Percentiles rank a stretch among this genome's conserved stretches.
Conservation (phyloP, 2,888 invertebrate species). For the Aleiodes alternator region DNA sequence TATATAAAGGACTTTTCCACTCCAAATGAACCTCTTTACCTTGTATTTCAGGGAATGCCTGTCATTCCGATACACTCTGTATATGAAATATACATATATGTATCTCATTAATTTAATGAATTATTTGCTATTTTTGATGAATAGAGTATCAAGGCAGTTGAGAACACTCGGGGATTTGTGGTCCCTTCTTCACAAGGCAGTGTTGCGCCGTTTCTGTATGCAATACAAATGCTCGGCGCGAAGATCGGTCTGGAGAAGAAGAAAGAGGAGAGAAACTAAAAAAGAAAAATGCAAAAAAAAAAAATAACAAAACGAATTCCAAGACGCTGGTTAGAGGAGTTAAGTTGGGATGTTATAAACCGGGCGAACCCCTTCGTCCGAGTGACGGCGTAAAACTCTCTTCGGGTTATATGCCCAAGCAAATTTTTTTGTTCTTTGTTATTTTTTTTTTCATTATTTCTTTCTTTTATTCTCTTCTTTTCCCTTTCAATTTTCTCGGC, state of each 20-base stretch:
- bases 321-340: slow-evolving; percentile 22
- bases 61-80: too few relatives aligned
- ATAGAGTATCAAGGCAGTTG: slow-evolving; percentile 1
- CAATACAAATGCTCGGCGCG: slow-evolving; percentile 6
- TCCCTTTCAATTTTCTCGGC: too few relatives aligned
- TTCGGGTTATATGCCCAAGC: background rate
- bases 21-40: too few relatives aligned
- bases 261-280: slow-evolving; percentile 11
- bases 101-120: too few relatives aligned
- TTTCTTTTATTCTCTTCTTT: too few relatives aligned
- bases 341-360: slow-evolving; percentile 24
- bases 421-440: slow-evolving; percentile 24
- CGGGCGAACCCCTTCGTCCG: background rate
- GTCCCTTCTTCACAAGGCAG: too few relatives aligned
- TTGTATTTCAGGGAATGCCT: too few relatives aligned
- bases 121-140: background rate
- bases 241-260: slow-evolving; percentile 2
- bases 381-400: background rate
- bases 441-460: slow-evolving; percentile 13
- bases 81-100: too few relatives aligned
- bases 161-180: background rate
- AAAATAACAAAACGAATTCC: slow-evolving; percentile 20
- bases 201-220: background rate
- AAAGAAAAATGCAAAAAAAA: background rate
- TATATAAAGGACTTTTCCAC: too few relatives aligned